Evolutionary conservation across 2,888 invertebrate species (phyloP).

Genomic region (Pimpla rufipes): DNA sequence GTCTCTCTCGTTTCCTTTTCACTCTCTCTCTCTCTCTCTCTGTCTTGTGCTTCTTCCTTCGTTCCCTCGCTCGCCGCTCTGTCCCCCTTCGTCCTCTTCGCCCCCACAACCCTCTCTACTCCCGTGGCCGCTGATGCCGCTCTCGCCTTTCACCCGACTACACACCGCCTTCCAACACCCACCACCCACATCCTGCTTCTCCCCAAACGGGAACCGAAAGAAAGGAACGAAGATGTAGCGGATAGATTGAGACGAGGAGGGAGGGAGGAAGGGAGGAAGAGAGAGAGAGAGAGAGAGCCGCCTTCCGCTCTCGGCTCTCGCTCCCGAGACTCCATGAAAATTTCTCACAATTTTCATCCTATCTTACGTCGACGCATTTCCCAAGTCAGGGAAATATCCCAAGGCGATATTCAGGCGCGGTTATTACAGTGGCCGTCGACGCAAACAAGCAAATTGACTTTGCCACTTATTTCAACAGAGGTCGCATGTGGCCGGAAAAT

Average conservation of each 20-base stretch:
- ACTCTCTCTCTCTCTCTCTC: conserved; percentile 59
- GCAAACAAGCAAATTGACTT: not conserved
- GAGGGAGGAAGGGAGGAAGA: too few relatives aligned
- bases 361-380: conserved; percentile 26
- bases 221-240: conserved; percentile 35
- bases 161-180: conserved; percentile 73
- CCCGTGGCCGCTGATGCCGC: not conserved
- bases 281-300: not conserved
- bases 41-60: conserved; percentile 35
- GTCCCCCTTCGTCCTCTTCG: conserved; percentile 26
- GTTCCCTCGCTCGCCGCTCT: conserved; percentile 34
- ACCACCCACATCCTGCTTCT: conserved; percentile 76
- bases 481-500: too few relatives aligned
- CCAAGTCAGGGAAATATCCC: conserved; percentile 34
- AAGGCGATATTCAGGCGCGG: conserved; percentile 8
- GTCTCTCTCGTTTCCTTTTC: conserved; percentile 53
- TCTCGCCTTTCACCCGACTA: conserved; percentile 72
- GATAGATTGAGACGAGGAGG: conserved; percentile 14
- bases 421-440: not conserved
- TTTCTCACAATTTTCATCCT: conserved; percentile 56
- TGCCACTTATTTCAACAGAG: not conserved
- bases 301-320: conserved; percentile 53
- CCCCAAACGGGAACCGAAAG: conserved; percentile 19
- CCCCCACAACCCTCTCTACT: conserved; percentile 39
- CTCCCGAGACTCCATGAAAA: conserved; percentile 57